These are phyloP conservation scores for Aurelia sp. DNA, from an alignment of 30 jellyfish, hydroid and myxozoan species.

Conservation along the genomic window DNA sequence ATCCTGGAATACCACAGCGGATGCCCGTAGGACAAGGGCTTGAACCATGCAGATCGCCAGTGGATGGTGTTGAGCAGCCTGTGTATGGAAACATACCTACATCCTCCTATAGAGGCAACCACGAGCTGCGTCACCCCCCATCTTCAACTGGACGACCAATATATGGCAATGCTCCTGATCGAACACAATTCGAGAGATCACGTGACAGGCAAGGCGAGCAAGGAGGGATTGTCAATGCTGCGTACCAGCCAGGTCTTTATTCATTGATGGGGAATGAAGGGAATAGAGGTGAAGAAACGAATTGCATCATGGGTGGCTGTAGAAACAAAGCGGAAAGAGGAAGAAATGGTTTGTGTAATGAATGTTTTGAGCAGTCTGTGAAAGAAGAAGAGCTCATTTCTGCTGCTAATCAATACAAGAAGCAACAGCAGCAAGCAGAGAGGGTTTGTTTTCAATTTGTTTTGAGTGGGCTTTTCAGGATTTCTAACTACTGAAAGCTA, in stretches of 20 bases:
- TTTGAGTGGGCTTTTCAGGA: too few relatives aligned
- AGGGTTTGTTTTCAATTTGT: conserved; percentile 7
- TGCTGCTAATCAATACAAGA: not conserved
- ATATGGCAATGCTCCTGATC: not conserved
- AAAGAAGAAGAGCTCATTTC: conserved; percentile 3
- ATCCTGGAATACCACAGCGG: not conserved
- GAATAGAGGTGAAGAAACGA: conserved; percentile 8
- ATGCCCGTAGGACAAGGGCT: not conserved
- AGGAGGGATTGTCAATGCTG: conserved; percentile 28
- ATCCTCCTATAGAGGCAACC: not conserved
- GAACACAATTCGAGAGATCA: too few relatives aligned
- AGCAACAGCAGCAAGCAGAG: not conserved
- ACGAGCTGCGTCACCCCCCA: conserved; percentile 12
- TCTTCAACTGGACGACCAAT: not conserved
- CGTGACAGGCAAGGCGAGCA: too few relatives aligned
- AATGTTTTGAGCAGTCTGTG: conserved; percentile 26
- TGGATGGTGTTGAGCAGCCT: not conserved
- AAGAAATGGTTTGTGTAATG: conserved; percentile 33
- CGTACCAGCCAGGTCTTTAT: conserved; percentile 51
- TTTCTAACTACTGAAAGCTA: too few relatives aligned
- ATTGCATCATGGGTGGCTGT: conserved; percentile 35
- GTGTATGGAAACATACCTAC: not conserved
- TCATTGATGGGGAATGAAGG: conserved; percentile 3
- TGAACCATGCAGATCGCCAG: not conserved
- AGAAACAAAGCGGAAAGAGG: not conserved